Evolutionary conservation across 2,888 invertebrate genomes (phyloP).

Genomic region (Acanthosoma haemorrhoidale): DNA sequence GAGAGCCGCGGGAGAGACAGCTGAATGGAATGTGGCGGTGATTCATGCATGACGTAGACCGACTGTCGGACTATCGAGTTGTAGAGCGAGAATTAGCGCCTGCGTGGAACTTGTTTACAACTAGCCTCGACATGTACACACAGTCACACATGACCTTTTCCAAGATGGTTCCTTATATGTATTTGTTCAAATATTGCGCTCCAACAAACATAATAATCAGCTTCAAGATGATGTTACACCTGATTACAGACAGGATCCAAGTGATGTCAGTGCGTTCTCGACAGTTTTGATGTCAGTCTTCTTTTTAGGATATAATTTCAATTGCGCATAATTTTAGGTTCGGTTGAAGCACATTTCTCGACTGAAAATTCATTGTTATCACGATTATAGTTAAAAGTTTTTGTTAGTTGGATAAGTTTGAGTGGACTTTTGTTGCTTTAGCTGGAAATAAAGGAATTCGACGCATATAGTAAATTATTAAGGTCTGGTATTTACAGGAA

Average conservation of each 20-base stretch:
- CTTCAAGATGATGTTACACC: neutral
- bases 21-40: constrained; percentile 39
- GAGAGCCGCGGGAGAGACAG: neutral
- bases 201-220: constrained; percentile 31
- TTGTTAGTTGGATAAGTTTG: neutral
- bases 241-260: neutral
- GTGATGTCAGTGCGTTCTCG: neutral
- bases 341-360: constrained; percentile 37
- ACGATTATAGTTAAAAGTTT: constrained; percentile 21
- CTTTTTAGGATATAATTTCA: constrained; percentile 37
- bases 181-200: constrained; percentile 40
- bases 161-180: constrained; percentile 44
- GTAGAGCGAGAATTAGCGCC: constrained; percentile 44
- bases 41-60: constrained; percentile 41
- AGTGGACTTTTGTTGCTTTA: constrained; percentile 18
- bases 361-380: constrained; percentile 26
- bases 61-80: constrained; percentile 36
- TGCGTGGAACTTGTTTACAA: constrained; percentile 53
- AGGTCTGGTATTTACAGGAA: constrained; percentile 38
- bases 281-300: constrained; percentile 40
- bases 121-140: constrained; percentile 42
- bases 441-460: neutral
- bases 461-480: neutral
- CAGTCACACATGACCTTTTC: constrained; percentile 46
- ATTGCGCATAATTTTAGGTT: constrained; percentile 39